Evolutionary conservation across 2,888 invertebrate species (phyloP).

Genomic region (Aphodius granarius): DNA sequence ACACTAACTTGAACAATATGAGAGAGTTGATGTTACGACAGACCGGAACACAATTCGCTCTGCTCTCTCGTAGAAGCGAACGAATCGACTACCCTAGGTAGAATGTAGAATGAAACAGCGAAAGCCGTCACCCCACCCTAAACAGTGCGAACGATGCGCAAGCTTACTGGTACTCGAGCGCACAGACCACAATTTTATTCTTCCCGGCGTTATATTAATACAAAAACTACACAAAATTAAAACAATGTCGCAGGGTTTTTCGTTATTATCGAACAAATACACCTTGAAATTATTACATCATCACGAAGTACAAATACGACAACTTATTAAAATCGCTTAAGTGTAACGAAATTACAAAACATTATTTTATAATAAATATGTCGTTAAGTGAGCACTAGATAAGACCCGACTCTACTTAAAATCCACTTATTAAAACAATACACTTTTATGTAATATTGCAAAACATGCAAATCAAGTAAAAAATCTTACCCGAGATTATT

Average conservation of each 20-base stretch:
- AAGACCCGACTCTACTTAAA: too few species aligned
- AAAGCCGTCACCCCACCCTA: constrained; percentile 35
- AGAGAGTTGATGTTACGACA: background rate
- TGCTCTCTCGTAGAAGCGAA: constrained; percentile 4
- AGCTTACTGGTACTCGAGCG: constrained; percentile 32
- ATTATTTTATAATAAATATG: too few species aligned
- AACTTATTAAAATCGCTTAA: too few species aligned
- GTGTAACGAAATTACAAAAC: too few species aligned
- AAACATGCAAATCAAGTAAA: too few species aligned
- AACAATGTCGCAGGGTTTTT: background rate
- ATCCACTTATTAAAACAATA: too few species aligned
- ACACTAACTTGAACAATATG: background rate
- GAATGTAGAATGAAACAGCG: constrained; percentile 22
- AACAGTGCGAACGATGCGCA: constrained; percentile 26
- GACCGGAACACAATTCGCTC: background rate
- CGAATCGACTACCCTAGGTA: constrained; percentile 17
- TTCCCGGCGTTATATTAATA: background rate
- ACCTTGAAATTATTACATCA: too few species aligned
- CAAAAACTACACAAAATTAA: background rate
- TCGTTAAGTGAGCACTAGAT: too few species aligned
- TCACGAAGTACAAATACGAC: too few species aligned
- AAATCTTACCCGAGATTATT: too few species aligned
- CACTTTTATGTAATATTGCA: too few species aligned
- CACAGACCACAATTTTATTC: constrained; percentile 24
- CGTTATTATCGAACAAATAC: background rate